Conservation (phyloP, 2,888 invertebrate genomes). For the Dendrolimus houi region DNA sequence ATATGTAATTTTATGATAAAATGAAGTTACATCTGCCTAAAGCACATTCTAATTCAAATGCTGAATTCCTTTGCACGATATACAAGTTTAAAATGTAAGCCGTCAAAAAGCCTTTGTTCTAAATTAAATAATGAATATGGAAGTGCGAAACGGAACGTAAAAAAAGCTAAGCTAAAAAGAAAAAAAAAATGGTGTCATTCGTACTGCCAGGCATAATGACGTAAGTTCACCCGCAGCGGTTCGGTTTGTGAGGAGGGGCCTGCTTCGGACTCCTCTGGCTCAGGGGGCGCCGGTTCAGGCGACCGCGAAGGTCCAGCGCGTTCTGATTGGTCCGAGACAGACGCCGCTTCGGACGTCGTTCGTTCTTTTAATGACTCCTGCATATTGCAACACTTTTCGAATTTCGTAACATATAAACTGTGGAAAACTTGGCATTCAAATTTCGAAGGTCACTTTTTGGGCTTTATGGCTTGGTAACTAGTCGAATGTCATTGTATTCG, state of each 20-base stretch:
- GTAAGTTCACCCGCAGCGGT: constrained; percentile 68
- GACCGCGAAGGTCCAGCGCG: constrained; percentile 31
- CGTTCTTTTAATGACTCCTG: constrained; percentile 48
- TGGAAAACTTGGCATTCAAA: no score
- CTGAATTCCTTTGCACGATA: constrained; percentile 65
- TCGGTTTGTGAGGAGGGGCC: constrained; percentile 51
- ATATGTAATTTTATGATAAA: constrained; percentile 4
- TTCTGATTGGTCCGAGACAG: constrained; percentile 33
- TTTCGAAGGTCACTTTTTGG: no score
- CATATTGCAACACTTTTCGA: constrained; percentile 16
- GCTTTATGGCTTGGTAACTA: no score
- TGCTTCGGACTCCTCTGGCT: constrained; percentile 33
- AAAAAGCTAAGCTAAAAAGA: constrained; percentile 59
- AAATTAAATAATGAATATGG: constrained; percentile 35
- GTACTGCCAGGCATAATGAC: constrained; percentile 74
- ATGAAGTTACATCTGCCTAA: constrained; percentile 20
- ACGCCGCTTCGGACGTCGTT: constrained; percentile 42
- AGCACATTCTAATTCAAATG: constrained; percentile 51
- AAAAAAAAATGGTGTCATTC: constrained; percentile 68
- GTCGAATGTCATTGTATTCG: no score
- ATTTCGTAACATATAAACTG: no score
- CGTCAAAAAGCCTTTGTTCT: constrained; percentile 33
- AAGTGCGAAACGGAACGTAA: constrained; percentile 53
- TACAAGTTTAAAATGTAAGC: constrained; percentile 26
- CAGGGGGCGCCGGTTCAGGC: constrained; percentile 26